These are phyloP conservation scores for Apotomis turbidana DNA, from an alignment of 2,888 invertebrate genomes.

Conservation along the genomic window DNA sequence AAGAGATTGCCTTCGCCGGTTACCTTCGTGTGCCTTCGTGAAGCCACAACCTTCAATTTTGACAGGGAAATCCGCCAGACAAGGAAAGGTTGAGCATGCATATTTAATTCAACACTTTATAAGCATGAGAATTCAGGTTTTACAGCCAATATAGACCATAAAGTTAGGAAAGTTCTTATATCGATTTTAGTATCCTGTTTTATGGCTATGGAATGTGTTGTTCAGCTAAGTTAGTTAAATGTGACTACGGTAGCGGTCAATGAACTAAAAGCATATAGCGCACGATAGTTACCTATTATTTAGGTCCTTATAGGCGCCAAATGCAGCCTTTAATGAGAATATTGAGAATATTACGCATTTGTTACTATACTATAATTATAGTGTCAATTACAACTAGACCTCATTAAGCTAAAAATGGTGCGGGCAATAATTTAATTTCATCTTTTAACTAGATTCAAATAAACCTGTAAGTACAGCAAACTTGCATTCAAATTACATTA, in stretches of 20 bases:
- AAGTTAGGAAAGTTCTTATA: neutral
- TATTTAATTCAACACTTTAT: neutral
- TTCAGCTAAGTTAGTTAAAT: conserved; percentile 6
- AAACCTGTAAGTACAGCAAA: neutral
- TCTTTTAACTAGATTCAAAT: neutral
- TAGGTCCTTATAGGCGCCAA: neutral
- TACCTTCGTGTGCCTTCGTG: conserved; percentile 10
- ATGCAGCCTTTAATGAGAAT: conserved; percentile 1
- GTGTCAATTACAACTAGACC: neutral
- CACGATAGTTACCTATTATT: neutral
- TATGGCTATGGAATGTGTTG: neutral
- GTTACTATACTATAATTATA: neutral
- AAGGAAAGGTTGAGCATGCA: conserved; percentile 3
- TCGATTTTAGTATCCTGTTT: conserved; percentile 2
- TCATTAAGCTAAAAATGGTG: neutral
- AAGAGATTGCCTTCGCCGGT: conserved; percentile 5
- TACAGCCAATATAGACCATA: conserved; percentile 1
- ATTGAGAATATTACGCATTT: neutral
- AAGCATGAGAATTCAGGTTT: neutral
- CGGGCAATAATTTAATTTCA: neutral
- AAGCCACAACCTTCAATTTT: conserved; percentile 21
- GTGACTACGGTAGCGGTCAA: neutral
- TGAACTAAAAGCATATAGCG: neutral
- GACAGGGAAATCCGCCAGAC: conserved; percentile 27
- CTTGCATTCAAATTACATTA: conserved; percentile 2